Evolutionary conservation across 2,888 invertebrate genomes (phyloP), one percentile per base, ranked within the genome.

Genomic region (Linnaemya tessellans): DNA sequence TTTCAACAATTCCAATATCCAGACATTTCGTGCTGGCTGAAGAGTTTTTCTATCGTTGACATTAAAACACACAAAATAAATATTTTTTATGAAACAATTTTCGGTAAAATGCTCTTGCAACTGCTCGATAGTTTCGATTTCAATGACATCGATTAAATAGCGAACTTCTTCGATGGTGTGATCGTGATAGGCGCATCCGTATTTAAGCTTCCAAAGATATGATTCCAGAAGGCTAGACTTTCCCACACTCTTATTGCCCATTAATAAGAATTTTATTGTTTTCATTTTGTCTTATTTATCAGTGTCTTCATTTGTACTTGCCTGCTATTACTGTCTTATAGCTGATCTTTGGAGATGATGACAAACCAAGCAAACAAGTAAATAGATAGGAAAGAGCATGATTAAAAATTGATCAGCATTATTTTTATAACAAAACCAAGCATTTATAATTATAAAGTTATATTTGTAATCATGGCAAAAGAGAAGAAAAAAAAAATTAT

Each of bases 11-110:
- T 78, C 74, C 22, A 78, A 43, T 56, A 81, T 84, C 81, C 84
- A 81, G 5, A 22, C n/a, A 10, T 77, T 56, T 15, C 81, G 81
- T 18, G 81, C 78, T 3, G 62, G 20, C 8, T 25, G 46, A 0
- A 84, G 41, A 10, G 73, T 81, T 58, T 65, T 64, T 18, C 78
- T 38, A 9, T 84, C 78, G 43, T 70, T 81, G 11, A 84, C 84
- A 79, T 79, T 81, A 51, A 84, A 84, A 64, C 84, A 84, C 5
- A 81, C 68, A 60, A 82, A 71, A 71, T 71, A 82, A 1, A 84
- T 73, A 68, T 81, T 84, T 56, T 46, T 68, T 9, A 58, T n/a
- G 10, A 51, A 11, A 11, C 22, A 41, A 30, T 58, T 13, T 49
- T 78, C 56, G 0, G 0, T 43, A 0, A 77, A 15, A 38, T 77